Percentiles rank a stretch among this genome's conserved stretches.
Conservation (phyloP, 2,888 invertebrate species). For the Microctonus hyperodae region DNA sequence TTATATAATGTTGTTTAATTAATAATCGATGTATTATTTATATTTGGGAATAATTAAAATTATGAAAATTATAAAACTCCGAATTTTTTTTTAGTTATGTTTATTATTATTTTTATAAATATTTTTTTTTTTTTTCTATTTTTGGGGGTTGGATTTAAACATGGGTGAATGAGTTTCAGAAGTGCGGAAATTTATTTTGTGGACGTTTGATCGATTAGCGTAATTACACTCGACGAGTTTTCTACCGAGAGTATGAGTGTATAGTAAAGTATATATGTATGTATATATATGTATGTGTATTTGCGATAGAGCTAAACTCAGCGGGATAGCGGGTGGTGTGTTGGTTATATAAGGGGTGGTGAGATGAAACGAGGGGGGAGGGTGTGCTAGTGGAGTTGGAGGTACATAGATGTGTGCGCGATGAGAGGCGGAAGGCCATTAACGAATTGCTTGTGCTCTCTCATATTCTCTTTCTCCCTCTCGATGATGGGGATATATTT, state of each 20-base stretch:
- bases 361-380: neutral
- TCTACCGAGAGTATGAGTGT: neutral
- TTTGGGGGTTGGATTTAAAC: neutral
- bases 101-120: neutral
- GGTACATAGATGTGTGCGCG: neutral
- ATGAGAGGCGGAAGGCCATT: conserved; percentile 24
- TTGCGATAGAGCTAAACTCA: neutral
- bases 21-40: too few species aligned
- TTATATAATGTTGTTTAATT: too few species aligned
- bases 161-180: neutral
- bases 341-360: neutral
- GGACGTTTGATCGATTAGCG: conserved; percentile 2
- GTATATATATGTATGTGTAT: neutral
- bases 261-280: too few species aligned
- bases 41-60: too few species aligned
- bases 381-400: too few species aligned
- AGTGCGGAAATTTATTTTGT: neutral
- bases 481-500: conserved; percentile 15
- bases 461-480: conserved; percentile 16
- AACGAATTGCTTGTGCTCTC: conserved; percentile 26
- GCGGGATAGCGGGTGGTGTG: neutral
- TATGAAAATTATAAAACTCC: too few species aligned
- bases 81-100: too few species aligned
- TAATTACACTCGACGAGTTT: conserved; percentile 1
- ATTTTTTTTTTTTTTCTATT: neutral